These are phyloP conservation scores for Dicaeum eximium DNA, from an alignment of 2,113 vertebrate species.

Conservation along the genomic window DNA sequence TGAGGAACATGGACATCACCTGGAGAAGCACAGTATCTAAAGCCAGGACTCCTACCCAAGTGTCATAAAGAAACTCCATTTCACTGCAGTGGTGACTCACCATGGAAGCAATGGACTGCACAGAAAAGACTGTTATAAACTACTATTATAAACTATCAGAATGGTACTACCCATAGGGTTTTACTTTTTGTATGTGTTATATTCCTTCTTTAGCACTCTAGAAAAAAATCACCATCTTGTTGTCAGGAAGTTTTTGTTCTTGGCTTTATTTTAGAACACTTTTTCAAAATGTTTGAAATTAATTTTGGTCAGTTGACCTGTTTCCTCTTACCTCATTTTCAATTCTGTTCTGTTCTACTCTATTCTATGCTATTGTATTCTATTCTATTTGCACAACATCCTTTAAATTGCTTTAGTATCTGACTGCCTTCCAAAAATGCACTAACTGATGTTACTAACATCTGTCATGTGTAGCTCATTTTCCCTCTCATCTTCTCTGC, in stretches of 20 bases:
- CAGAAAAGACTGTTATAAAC: neutral
- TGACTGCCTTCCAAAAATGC: conserved; percentile 15
- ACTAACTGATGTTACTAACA: conserved; percentile 45
- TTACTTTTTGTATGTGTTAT: neutral
- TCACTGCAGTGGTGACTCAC: neutral
- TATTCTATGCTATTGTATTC: neutral
- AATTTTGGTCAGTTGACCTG: neutral
- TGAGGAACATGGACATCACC: neutral
- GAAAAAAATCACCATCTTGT: neutral
- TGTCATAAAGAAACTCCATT: neutral
- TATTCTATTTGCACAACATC: neutral
- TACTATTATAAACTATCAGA: neutral
- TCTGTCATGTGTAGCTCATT: conserved; percentile 52
- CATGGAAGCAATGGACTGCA: neutral
- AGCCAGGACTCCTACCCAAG: neutral
- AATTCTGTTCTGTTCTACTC: neutral
- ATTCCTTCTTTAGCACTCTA: neutral
- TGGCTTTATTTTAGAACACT: neutral
- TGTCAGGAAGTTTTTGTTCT: neutral
- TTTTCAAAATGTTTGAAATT: neutral
- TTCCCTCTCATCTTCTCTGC: conserved; percentile 54
- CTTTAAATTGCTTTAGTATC: neutral
- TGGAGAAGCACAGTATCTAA: neutral
- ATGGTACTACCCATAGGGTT: neutral
- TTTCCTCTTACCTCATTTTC: neutral